A percentile compares a stretch with the other conserved stretches of the same genome.
Conservation (phyloP, 2,888 invertebrate genomes). For the Dynastes maya region DNA sequence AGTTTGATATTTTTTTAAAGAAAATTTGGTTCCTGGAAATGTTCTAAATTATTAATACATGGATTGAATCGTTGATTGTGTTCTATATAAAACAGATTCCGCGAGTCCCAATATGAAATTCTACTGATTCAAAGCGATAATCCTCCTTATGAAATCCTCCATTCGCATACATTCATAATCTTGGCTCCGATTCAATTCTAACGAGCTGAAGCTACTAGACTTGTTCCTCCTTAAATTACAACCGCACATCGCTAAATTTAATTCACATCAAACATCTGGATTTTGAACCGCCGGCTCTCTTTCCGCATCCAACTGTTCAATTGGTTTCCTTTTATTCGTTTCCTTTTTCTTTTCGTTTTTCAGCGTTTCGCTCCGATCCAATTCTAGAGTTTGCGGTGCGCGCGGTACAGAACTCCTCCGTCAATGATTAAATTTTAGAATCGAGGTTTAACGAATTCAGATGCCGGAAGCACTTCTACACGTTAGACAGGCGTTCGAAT, state of each 20-base stretch:
- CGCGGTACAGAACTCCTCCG: neutral
- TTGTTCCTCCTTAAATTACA: slow-evolving; percentile 46
- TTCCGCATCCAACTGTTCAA: slow-evolving; percentile 8
- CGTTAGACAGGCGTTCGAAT: slow-evolving; percentile 22
- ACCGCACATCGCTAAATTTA: slow-evolving; percentile 44
- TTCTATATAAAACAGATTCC: neutral
- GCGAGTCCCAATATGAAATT: slow-evolving; percentile 15
- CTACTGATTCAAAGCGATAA: slow-evolving; percentile 19
- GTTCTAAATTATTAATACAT: too few species aligned
- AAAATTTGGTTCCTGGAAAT: too few species aligned
- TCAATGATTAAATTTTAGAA: slow-evolving; percentile 31
- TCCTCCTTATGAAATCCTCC: slow-evolving; percentile 7
- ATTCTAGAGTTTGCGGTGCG: neutral
- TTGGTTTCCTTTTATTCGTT: slow-evolving; percentile 6
- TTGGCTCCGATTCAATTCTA: slow-evolving; percentile 39
- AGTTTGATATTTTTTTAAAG: too few species aligned
- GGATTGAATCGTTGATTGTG: too few species aligned
- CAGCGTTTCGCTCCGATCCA: neutral
- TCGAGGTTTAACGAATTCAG: slow-evolving; percentile 22
- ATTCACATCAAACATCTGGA: slow-evolving; percentile 47
- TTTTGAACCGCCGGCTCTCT: slow-evolving; percentile 11
- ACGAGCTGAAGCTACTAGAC: slow-evolving; percentile 22
- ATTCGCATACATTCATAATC: slow-evolving; percentile 17
- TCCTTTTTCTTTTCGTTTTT: slow-evolving; percentile 18
- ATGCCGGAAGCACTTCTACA: slow-evolving; percentile 33